Evolutionary conservation across 2,888 invertebrate genomes (phyloP).

Genomic region (Pyrochroa serraticornis): DNA sequence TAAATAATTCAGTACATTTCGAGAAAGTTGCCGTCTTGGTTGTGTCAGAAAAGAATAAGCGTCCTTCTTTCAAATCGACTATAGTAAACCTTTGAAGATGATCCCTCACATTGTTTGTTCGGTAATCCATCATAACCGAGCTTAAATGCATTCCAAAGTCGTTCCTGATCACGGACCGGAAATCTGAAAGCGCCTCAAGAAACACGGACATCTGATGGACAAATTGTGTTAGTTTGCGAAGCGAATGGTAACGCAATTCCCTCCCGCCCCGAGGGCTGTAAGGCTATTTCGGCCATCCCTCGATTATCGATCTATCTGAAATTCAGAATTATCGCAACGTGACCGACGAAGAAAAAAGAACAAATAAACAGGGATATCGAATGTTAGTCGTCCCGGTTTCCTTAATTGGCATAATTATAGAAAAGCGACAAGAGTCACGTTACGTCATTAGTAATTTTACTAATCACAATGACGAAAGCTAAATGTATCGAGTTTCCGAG

Average conservation of each 20-base stretch:
- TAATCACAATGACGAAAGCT: background rate
- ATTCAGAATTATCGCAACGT: too few relatives aligned
- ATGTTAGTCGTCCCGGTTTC: constrained; percentile 19
- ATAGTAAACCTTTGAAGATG: constrained; percentile 42
- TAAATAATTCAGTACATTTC: constrained; percentile 44
- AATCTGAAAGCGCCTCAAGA: constrained; percentile 47
- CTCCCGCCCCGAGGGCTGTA: constrained; percentile 7
- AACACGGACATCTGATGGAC: constrained; percentile 50
- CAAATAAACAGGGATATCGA: constrained; percentile 10
- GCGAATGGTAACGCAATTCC: constrained; percentile 34
- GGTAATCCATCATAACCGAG: constrained; percentile 48
- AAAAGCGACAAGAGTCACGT: constrained; percentile 11
- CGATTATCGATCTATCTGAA: constrained; percentile 15
- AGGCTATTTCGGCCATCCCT: constrained; percentile 10
- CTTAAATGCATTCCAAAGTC: constrained; percentile 45
- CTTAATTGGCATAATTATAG: constrained; percentile 22
- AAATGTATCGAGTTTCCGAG: background rate
- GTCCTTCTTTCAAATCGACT: constrained; percentile 38
- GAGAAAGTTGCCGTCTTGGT: constrained; percentile 29
- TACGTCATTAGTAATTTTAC: constrained; percentile 18
- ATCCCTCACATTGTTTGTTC: constrained; percentile 46
- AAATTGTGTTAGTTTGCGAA: constrained; percentile 48
- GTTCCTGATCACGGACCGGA: constrained; percentile 39
- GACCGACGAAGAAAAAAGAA: constrained; percentile 1
- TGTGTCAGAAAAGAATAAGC: constrained; percentile 32